A percentile compares a stretch with the other conserved stretches of the same genome.
These are phyloP conservation scores for Tenthredo mesomela DNA, from an alignment of 2,888 invertebrate genomes.

Conservation along the genomic window DNA sequence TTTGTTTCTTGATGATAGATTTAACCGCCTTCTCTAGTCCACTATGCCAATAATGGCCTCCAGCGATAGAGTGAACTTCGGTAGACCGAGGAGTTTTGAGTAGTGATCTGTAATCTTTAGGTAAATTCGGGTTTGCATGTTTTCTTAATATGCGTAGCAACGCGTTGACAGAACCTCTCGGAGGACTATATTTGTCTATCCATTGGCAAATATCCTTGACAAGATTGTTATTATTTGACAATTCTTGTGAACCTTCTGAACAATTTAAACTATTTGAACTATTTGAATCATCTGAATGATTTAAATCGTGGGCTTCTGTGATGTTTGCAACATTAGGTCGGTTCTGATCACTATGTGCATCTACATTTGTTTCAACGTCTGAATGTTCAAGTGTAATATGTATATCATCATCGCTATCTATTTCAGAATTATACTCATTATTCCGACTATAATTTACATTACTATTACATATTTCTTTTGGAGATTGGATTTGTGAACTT, in stretches of 20 bases:
- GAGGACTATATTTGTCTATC: background rate
- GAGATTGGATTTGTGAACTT: too few relatives aligned
- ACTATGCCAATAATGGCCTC: background rate
- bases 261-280: background rate
- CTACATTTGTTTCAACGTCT: background rate
- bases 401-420: too few relatives aligned
- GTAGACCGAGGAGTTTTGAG: background rate
- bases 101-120: background rate
- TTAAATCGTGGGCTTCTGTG: background rate
- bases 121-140: background rate
- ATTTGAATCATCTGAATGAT: background rate
- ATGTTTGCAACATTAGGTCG: background rate
- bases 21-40: background rate
- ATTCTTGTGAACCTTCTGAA: too few relatives aligned
- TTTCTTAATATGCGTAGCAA: background rate
- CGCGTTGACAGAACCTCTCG: slow-evolving; percentile 2
- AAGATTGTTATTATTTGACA: too few relatives aligned
- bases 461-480: too few relatives aligned
- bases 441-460: too few relatives aligned
- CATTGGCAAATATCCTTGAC: background rate
- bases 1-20: background rate
- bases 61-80: background rate
- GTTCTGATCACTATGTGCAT: background rate
- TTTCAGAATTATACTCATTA: too few relatives aligned
- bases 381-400: background rate